Conservation (phyloP, 1,140 invertebrate genomes). For the Littorina saxatilis region DNA sequence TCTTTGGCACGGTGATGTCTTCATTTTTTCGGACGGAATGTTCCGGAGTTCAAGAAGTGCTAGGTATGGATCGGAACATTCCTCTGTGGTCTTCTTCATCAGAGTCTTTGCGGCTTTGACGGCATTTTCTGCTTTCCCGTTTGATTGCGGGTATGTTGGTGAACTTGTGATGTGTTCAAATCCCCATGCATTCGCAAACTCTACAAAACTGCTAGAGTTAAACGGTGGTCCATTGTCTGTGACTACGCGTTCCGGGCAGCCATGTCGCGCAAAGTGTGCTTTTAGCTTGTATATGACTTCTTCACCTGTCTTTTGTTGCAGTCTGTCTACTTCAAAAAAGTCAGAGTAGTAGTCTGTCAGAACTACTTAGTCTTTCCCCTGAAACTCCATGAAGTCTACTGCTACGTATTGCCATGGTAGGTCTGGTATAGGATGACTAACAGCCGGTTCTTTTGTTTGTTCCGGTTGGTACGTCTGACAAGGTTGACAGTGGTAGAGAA, state of each 20-base stretch:
- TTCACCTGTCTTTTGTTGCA: slow-evolving; percentile 35
- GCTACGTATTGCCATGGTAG: slow-evolving; percentile 31
- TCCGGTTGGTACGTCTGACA: too few relatives aligned
- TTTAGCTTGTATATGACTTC: slow-evolving; percentile 41
- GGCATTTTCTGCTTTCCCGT: slow-evolving; percentile 53
- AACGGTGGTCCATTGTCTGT: slow-evolving; percentile 54
- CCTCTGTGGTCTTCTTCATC: not conserved
- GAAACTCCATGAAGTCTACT: slow-evolving; percentile 48
- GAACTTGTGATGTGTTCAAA: slow-evolving; percentile 50
- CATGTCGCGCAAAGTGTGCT: slow-evolving; percentile 46
- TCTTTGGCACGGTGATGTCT: slow-evolving; percentile 46
- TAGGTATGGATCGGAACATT: slow-evolving; percentile 36
- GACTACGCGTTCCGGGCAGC: slow-evolving; percentile 46
- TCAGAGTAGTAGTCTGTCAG: slow-evolving; percentile 53
- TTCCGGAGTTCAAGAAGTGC: slow-evolving; percentile 50
- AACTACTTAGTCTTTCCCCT: slow-evolving; percentile 48
- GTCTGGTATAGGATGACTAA: too few relatives aligned
- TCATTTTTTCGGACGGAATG: slow-evolving; percentile 46
- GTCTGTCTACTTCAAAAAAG: slow-evolving; percentile 45
- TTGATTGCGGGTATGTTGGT: slow-evolving; percentile 49
- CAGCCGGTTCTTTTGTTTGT: not conserved
- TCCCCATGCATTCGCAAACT: slow-evolving; percentile 48
- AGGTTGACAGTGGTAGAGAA: too few relatives aligned
- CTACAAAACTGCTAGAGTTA: slow-evolving; percentile 39
- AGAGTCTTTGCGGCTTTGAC: slow-evolving; percentile 51